Evolutionary conservation across 1,140 invertebrate species (phyloP), one percentile per base, ranked within the genome.

Genomic region (Drosophila eugracilis): DNA sequence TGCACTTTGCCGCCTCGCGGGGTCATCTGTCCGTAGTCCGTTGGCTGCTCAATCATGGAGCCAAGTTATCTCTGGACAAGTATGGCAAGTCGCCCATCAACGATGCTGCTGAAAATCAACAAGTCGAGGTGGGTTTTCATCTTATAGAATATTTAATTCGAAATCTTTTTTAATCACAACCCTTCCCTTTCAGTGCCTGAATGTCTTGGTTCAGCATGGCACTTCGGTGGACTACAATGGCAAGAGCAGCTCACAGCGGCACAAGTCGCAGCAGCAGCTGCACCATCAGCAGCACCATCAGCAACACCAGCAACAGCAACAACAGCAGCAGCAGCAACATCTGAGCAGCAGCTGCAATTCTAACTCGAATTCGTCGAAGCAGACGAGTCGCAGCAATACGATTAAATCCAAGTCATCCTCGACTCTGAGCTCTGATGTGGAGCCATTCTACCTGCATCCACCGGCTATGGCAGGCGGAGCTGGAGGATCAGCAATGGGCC

Each of bases 51-150:
- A 93, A 95, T 63, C 94, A 97, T 80, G 95, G 96, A 0, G 96
- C 96, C 5, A 93, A 95, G 62, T 92, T 97, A 15, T 94, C 95
- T 3, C 92, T 96, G 34, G 97, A 98, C 91, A 95, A 96, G 83
- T 95, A 95, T 74, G 96, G 96, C 41, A 97, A 97, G 89, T 97
- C 95, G 81, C 96, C 97, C 1, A 95, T 97, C 21, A 97, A 97
- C 86, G 96, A 97, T 91, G 97, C 97, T 0, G 96, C 96, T 17
- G 96, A 98, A 86, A 96, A 97, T 81, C 96, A 97, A 85, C 96
- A 98, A 80, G 94, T 96, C 66, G 95, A 97, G 94, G 96, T 97
- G 91, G 93, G n/a, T 22, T 9, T 9, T 6, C 1, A 39, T 3
- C 7, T 0, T n/a, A n/a, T 7, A 15, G 4, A 37, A 37, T 17